A percentile compares a stretch with the other conserved stretches of the same genome.
These are phyloP conservation scores for Epizoanthus scotinus DNA, from an alignment of 92 coral and sea anemone species.

Conservation along the genomic window DNA sequence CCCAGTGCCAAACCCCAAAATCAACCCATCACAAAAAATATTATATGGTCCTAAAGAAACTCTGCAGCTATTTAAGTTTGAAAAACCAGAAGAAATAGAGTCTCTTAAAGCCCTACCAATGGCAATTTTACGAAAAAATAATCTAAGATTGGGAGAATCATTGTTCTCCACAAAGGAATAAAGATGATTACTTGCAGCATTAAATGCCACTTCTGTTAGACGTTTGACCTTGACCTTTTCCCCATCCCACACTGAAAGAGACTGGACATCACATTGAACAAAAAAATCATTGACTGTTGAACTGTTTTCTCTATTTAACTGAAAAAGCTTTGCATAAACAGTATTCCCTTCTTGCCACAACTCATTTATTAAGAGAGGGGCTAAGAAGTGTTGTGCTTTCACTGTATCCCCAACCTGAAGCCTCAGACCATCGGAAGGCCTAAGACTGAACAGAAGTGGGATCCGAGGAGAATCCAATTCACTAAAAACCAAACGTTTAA, in stretches of 20 bases:
- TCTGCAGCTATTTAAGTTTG: conserved; percentile 32
- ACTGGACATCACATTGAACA: conserved; percentile 40
- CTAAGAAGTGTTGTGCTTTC: conserved; percentile 20
- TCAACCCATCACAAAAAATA: conserved; percentile 38
- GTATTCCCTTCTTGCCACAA: conserved; percentile 28
- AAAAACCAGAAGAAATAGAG: conserved; percentile 38
- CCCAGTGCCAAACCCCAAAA: conserved; percentile 37
- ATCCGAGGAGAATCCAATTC: too few species aligned
- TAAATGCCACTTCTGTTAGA: conserved; percentile 21
- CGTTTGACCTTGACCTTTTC: conserved; percentile 44
- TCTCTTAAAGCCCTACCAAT: conserved; percentile 35
- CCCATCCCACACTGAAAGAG: conserved; percentile 41
- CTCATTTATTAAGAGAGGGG: conserved; percentile 42
- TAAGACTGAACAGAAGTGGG: background rate
- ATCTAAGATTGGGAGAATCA: conserved; percentile 43
- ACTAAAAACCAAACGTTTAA: too few species aligned
- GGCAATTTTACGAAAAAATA: conserved; percentile 25
- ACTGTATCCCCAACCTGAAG: conserved; percentile 40
- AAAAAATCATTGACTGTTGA: conserved; percentile 9
- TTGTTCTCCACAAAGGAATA: conserved; percentile 27
- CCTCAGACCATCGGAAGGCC: conserved; percentile 37
- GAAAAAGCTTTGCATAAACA: conserved; percentile 31
- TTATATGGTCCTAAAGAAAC: conserved; percentile 42
- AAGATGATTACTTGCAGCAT: conserved; percentile 8
- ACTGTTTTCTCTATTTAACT: background rate